These are phyloP conservation scores for Lepidocyrtinus sp. DNA, from an alignment of 2,888 invertebrate species.

Conservation along the genomic window DNA sequence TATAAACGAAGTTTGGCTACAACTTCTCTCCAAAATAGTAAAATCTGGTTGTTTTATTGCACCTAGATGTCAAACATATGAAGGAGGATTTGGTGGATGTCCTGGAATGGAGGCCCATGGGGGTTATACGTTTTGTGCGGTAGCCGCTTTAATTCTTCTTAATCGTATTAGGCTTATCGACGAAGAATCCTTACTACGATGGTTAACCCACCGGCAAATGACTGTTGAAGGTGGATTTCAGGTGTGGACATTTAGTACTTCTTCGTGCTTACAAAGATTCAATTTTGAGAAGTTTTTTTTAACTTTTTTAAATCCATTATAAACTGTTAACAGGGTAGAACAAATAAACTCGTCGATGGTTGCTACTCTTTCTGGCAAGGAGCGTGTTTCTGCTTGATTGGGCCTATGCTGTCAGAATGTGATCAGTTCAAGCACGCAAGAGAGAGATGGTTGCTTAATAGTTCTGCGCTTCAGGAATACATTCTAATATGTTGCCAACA, in stretches of 20 bases:
- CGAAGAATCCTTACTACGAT: constrained; percentile 79
- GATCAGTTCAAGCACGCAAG: background rate
- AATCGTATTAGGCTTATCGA: constrained; percentile 84
- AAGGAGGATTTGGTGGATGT: constrained; percentile 96
- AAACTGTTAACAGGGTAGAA: constrained; percentile 92
- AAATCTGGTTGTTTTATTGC: too few species aligned
- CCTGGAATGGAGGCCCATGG: constrained; percentile 99
- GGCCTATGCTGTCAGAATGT: constrained; percentile 34
- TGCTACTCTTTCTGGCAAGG: constrained; percentile 99
- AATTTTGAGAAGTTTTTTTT: constrained; percentile 1
- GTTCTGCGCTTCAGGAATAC: constrained; percentile 94
- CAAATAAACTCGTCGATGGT: constrained; percentile 98
- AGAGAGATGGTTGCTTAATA: constrained; percentile 83
- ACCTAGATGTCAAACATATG: constrained; percentile 95
- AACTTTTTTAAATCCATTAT: constrained; percentile 35
- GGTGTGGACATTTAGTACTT: constrained; percentile 49
- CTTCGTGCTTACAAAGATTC: background rate
- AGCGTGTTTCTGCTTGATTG: constrained; percentile 88
- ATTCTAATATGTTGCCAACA: constrained; percentile 93
- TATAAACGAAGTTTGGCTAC: too few species aligned
- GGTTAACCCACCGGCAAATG: constrained; percentile 65
- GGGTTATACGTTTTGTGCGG: constrained; percentile 98
- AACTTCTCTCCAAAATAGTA: too few species aligned
- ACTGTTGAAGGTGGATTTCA: constrained; percentile 68
- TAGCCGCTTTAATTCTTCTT: constrained; percentile 89